These are phyloP conservation scores for Epicampocera succincta DNA, from an alignment of 2,888 invertebrate genomes.

Conservation along the genomic window DNA sequence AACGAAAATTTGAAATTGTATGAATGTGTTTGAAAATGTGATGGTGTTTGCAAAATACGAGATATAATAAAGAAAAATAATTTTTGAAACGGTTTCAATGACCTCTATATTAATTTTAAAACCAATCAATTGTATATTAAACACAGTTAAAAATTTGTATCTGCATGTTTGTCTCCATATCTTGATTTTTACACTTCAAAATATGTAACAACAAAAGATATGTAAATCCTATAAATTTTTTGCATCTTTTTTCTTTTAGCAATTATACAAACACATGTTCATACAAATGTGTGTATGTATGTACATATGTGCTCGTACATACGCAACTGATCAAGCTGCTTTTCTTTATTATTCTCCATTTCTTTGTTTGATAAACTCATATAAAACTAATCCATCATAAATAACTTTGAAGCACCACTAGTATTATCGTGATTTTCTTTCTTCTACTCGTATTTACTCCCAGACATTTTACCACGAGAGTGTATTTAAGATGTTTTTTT, in stretches of 20 bases:
- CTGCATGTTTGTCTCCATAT: not conserved
- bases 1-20: not conserved
- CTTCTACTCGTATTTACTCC: conserved; percentile 3
- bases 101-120: not conserved
- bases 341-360: conserved; percentile 4
- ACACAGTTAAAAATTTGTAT: not conserved
- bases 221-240: conserved; percentile 22
- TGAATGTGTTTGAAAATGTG: not conserved
- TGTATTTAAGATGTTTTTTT: conserved; percentile 18
- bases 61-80: too few species aligned
- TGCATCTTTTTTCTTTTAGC: too few species aligned
- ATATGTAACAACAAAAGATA: not conserved
- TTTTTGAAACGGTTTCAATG: not conserved
- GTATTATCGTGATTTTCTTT: conserved; percentile 31
- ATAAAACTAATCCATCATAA: conserved; percentile 39
- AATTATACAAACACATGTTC: too few species aligned
- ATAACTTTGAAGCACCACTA: conserved; percentile 27
- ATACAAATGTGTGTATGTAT: not conserved
- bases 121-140: not conserved
- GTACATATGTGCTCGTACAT: too few species aligned
- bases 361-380: conserved; percentile 25
- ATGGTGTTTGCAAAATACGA: not conserved
- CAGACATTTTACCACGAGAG: conserved; percentile 20
- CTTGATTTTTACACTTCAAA: too few species aligned
- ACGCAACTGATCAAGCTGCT: not conserved